These are phyloP conservation scores for Amblyteles armatorius DNA, from an alignment of 2,888 invertebrate genomes.

Conservation along the genomic window DNA sequence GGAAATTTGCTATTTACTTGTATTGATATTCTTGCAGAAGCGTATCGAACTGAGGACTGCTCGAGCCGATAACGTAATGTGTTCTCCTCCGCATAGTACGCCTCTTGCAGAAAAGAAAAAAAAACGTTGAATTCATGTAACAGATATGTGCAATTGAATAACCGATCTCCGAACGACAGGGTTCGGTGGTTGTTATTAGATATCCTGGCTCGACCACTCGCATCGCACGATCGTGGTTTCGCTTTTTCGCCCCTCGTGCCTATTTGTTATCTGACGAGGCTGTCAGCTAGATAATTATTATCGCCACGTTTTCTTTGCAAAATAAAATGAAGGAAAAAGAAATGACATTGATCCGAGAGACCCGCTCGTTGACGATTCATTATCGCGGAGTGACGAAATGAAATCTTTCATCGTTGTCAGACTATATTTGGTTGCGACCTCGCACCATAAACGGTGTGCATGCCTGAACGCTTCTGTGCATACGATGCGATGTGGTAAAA, in stretches of 20 bases:
- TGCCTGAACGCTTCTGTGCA: conserved; percentile 40
- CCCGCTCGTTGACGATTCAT: conserved; percentile 57
- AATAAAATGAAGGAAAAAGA: no score
- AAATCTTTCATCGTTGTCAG: conserved; percentile 57
- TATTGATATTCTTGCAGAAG: background rate
- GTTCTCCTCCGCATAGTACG: background rate
- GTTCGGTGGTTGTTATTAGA: conserved; percentile 53
- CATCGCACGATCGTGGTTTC: conserved; percentile 43
- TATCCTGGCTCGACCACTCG: conserved; percentile 50
- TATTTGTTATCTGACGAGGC: background rate
- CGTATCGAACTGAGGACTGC: conserved; percentile 8
- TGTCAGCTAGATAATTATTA: no score
- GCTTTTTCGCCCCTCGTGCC: conserved; percentile 36
- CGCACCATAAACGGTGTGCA: conserved; percentile 37
- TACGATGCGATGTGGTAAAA: conserved; percentile 43
- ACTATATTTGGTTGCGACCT: conserved; percentile 66
- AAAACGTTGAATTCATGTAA: conserved; percentile 10
- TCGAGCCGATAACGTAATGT: background rate
- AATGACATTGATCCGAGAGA: no score
- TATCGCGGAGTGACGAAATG: conserved; percentile 27
- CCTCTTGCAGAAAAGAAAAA: background rate
- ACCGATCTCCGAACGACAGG: conserved; percentile 44
- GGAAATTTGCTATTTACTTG: conserved; percentile 2
- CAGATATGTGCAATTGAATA: conserved; percentile 46
- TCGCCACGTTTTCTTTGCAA: no score